Percentiles rank a stretch among this genome's conserved stretches.
phyloP scores from a whole-genome alignment of 2,797 vertebrate genomes.

The Sciaenops ocellatus region DNA sequence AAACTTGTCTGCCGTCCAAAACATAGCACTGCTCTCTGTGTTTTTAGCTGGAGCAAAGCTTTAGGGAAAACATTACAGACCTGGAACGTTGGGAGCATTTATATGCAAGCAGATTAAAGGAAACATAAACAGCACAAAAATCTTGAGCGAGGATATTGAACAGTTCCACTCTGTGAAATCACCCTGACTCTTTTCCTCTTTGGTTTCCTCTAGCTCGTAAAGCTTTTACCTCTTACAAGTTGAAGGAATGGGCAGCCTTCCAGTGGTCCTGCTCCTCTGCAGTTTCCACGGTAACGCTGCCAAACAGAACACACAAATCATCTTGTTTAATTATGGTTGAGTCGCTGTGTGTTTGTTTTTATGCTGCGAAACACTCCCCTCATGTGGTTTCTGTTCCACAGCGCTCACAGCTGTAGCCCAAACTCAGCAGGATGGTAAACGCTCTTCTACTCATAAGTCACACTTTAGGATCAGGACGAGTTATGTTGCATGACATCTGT shows the following conservation, averaged over 20 bases:
- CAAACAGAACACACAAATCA: conserved; percentile 85
- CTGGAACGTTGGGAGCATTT: conserved; percentile 65
- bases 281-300: conserved; percentile 87
- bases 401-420: conserved; percentile 80
- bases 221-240: conserved; percentile 73
- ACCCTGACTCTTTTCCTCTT: conserved; percentile 73
- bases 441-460: conserved; percentile 56
- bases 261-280: conserved; percentile 86
- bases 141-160: conserved; percentile 77
- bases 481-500: conserved; percentile 54
- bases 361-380: conserved; percentile 76
- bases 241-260: conserved; percentile 84
- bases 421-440: conserved; percentile 79
- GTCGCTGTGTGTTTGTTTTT: conserved; percentile 78
- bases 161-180: conserved; percentile 79
- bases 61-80: conserved; percentile 72
- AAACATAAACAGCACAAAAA: conserved; percentile 73
- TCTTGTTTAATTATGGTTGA: conserved; percentile 79
- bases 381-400: conserved; percentile 83
- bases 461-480: conserved; percentile 55
- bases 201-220: conserved; percentile 80
- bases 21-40: conserved; percentile 53
- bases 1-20: conserved; percentile 51
- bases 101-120: conserved; percentile 65
- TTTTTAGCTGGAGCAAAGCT: conserved; percentile 53